A percentile compares a stretch with the other conserved stretches of the same genome.
Conservation (phyloP, 2,797 vertebrate species). For the Holocentrus rufus region DNA sequence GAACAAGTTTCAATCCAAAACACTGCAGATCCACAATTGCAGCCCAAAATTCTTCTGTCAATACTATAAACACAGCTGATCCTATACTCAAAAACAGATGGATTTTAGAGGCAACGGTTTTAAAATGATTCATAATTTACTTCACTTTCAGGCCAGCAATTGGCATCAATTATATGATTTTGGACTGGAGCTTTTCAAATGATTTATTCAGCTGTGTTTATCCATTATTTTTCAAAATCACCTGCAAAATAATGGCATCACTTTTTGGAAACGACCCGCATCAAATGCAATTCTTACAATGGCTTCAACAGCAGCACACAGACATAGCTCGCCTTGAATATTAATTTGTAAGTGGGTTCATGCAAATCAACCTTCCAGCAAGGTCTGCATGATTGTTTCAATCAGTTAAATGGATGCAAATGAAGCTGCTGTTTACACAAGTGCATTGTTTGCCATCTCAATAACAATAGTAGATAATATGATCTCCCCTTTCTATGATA, state of each 20-base stretch:
- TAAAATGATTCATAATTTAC: background rate
- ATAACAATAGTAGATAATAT: slow-evolving; percentile 6
- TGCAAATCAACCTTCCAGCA: slow-evolving; percentile 48
- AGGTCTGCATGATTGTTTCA: slow-evolving; percentile 27
- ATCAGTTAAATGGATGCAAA: slow-evolving; percentile 61
- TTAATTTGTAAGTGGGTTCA: slow-evolving; percentile 66
- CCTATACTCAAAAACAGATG: background rate
- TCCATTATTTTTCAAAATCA: slow-evolving; percentile 35
- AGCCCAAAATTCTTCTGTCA: background rate
- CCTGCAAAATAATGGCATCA: background rate
- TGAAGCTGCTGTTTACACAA: slow-evolving; percentile 36
- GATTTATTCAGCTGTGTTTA: slow-evolving; percentile 13
- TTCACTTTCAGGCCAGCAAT: background rate
- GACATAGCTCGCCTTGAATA: slow-evolving; percentile 24
- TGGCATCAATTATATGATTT: background rate
- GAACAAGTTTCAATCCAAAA: background rate
- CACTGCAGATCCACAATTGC: background rate
- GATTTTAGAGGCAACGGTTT: background rate
- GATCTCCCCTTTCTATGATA: slow-evolving; percentile 10
- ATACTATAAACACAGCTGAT: background rate
- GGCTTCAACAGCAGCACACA: slow-evolving; percentile 17
- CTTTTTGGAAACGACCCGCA: slow-evolving; percentile 13
- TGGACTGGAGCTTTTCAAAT: slow-evolving; percentile 7
- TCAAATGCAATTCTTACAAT: slow-evolving; percentile 36
- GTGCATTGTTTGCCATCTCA: slow-evolving; percentile 12